Evolutionary conservation across 2,888 invertebrate genomes (phyloP).

Genomic region (Brachycybe producta): DNA sequence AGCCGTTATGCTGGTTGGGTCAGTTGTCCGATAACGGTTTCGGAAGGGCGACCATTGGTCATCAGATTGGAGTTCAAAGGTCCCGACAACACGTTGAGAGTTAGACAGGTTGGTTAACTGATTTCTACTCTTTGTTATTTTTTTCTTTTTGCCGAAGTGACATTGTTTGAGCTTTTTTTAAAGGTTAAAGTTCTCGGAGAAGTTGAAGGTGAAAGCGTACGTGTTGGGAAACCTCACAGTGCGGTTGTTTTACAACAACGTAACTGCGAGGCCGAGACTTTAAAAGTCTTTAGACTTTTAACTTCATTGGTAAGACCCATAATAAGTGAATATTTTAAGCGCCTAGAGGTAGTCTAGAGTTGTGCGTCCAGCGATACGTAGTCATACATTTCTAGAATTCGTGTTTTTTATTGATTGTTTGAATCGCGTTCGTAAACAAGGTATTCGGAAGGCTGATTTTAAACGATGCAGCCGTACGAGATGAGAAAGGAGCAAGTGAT

Average conservation of each 20-base stretch:
- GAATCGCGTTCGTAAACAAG: constrained; percentile 34
- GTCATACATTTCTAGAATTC: constrained; percentile 5
- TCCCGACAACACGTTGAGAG: constrained; percentile 74
- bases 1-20: constrained; percentile 79
- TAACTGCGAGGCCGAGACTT: constrained; percentile 79
- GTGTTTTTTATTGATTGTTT: background rate
- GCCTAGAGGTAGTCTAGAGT: too few relatives aligned
- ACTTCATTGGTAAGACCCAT: constrained; percentile 59
- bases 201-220: constrained; percentile 42
- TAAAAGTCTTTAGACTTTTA: constrained; percentile 79
- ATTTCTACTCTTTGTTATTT: background rate
- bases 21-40: constrained; percentile 58
- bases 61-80: constrained; percentile 78
- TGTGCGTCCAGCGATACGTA: too few relatives aligned
- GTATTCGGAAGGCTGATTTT: constrained; percentile 81
- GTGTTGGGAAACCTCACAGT: constrained; percentile 30
- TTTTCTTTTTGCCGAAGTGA: constrained; percentile 26
- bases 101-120: constrained; percentile 54
- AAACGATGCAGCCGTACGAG: constrained; percentile 42
- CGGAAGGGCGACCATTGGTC: constrained; percentile 33
- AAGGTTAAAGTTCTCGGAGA: constrained; percentile 50
- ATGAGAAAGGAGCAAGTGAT: constrained; percentile 28
- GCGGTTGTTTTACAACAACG: constrained; percentile 58
- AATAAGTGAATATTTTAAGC: too few relatives aligned
- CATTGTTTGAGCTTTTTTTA: too few relatives aligned